Evolutionary conservation across 2,113 vertebrate genomes (phyloP).

Genomic region (Coturnix japonica): DNA sequence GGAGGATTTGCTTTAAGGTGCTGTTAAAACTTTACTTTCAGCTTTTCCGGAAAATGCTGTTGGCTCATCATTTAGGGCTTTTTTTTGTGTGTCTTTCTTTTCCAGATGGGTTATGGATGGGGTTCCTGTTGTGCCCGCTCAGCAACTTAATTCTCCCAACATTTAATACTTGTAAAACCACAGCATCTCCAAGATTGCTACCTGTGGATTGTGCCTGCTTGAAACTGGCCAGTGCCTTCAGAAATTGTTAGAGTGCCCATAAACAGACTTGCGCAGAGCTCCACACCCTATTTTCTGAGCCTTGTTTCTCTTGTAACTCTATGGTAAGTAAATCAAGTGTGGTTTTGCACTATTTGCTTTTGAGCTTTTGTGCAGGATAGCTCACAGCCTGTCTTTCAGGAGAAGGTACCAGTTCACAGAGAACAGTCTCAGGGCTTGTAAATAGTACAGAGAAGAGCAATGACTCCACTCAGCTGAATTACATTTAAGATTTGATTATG

Average conservation of each 20-base stretch:
- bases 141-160: background rate
- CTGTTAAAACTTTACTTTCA: slow-evolving; percentile 20
- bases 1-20: slow-evolving; percentile 8
- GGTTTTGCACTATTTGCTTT: background rate
- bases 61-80: background rate
- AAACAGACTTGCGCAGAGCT: background rate
- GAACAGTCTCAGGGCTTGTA: background rate
- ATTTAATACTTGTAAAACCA: background rate
- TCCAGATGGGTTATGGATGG: background rate
- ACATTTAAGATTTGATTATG: slow-evolving; percentile 77
- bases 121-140: background rate
- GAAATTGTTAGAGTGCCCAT: background rate
- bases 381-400: background rate
- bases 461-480: slow-evolving; percentile 59
- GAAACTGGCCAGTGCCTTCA: background rate
- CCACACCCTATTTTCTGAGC: background rate
- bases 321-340: background rate
- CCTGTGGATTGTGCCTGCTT: background rate
- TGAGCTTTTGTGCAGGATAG: background rate
- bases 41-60: background rate
- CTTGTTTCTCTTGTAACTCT: background rate
- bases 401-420: slow-evolving; percentile 1
- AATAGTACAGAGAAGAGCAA: slow-evolving; percentile 45
- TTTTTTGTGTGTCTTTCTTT: background rate
- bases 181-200: background rate